phyloP scores from a whole-genome alignment of 2,797 vertebrate species.

The Somateria mollissima region DNA sequence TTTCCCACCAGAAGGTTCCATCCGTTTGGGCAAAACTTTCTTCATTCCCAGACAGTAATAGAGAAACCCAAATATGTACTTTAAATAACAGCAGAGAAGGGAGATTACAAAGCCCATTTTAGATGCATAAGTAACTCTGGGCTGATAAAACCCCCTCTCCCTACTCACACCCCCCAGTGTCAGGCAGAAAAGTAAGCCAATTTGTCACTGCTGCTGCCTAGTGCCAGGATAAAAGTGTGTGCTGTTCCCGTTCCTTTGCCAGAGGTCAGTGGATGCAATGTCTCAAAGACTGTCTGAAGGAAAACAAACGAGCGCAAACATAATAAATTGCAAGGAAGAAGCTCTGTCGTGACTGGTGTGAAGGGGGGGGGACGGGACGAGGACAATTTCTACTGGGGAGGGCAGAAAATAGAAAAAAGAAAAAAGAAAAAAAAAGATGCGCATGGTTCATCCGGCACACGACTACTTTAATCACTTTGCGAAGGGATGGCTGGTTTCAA shows the following conservation, averaged over 20 bases:
- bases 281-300: constrained; percentile 47
- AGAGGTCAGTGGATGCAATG: constrained; percentile 68
- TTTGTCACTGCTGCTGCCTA: constrained; percentile 73
- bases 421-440: neutral
- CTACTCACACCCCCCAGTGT: neutral
- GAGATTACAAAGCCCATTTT: constrained; percentile 22
- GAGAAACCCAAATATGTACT: neutral
- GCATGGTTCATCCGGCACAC: neutral
- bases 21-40: neutral
- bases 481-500: constrained; percentile 53
- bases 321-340: constrained; percentile 17
- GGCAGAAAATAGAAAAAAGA: constrained; percentile 4
- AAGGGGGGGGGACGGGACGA: neutral
- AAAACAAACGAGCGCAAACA: constrained; percentile 67
- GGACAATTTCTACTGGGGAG: constrained; percentile 24
- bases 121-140: constrained; percentile 17
- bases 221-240: constrained; percentile 58
- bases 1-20: constrained; percentile 27
- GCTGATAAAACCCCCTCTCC: constrained; percentile 10
- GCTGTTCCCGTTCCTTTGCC: constrained; percentile 56
- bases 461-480: constrained; percentile 38
- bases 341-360: neutral
- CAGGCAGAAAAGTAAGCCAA: constrained; percentile 69
- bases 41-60: neutral
- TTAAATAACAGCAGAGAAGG: neutral